Evolutionary conservation across 1,140 invertebrate genomes (phyloP), one percentile per base, ranked within the genome.

Genomic region (Bombus waltoni): DNA sequence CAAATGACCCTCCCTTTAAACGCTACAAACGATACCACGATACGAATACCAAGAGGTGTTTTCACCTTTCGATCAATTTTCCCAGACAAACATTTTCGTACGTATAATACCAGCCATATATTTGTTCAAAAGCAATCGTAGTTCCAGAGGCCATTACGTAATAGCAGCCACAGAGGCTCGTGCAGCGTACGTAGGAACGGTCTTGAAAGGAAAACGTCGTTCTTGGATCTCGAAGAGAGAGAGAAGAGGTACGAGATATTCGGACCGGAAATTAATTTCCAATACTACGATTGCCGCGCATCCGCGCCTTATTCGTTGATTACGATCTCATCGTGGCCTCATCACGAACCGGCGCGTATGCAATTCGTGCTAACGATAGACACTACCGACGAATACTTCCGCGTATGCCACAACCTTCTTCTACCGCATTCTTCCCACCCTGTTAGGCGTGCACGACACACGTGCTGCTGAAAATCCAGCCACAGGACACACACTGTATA

Each of bases 321-420:
- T 71, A 81, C 78, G 66, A 79, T 79, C 77, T 79, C 28, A 44
- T 53, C 66, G 78, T 53, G 78, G 47, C 18, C 35, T 53, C 44
- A 57, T 81, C 65, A 42, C 28, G 25, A 57, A 35, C n/a, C 65
- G 15, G 0, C 38, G 42, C 42, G 35, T 71, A 85, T 65, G 74
- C n/a, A 38, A 59, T 78, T 78, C 66, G 57, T 35, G 65, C 65
- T 88, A 88, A 88, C 73, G 87, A 87, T 62, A 73, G 59, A 83
- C 74, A 73, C 44, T 59, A 40, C 38, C 28, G 18, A 53, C 73
- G 66, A 65, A 83, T 57, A 66, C 87, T 87, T 83, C 68, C 44
- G 32, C 44, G 59, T 71, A 73, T 83, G 38, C 32, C 40, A n/a
- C 28, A 40, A 65, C 53, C 15, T 32, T 74, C 81, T 73, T 83